phyloP scores from a whole-genome alignment of 2,113 vertebrate species.

The Petrocephalus zakoni region DNA sequence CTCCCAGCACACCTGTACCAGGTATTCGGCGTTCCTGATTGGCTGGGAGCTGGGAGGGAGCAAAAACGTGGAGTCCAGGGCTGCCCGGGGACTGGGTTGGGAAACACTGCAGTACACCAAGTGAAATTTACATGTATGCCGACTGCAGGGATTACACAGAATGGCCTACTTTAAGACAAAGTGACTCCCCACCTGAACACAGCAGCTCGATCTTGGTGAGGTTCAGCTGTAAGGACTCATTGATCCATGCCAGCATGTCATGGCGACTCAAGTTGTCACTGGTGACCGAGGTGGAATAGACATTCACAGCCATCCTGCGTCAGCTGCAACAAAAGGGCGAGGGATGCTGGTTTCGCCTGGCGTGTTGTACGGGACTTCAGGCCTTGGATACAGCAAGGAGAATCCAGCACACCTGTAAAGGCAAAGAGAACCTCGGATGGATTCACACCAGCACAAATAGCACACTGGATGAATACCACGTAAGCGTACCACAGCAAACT shows the following conservation, averaged over 20 bases:
- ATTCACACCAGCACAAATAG: neutral
- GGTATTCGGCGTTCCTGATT: no score
- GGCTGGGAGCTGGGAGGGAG: no score
- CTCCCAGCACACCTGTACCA: no score
- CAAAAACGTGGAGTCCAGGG: no score
- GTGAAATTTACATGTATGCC: neutral
- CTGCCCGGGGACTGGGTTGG: no score
- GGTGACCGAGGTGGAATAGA: conserved; percentile 96
- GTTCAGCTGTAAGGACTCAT: conserved; percentile 88
- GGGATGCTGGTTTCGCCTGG: neutral
- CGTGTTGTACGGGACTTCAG: neutral
- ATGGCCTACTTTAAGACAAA: neutral
- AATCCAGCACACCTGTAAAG: neutral
- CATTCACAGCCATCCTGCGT: conserved; percentile 94
- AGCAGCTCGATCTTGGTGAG: conserved; percentile 91
- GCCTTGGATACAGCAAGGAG: neutral
- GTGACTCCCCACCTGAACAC: conserved; percentile 76
- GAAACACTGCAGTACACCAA: neutral
- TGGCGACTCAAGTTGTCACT: conserved; percentile 96
- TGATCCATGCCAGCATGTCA: conserved; percentile 98
- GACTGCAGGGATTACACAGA: neutral
- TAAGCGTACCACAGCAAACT: neutral
- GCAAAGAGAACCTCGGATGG: neutral
- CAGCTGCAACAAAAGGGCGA: conserved; percentile 3
- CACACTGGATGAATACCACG: neutral